Evolutionary conservation across 2,888 invertebrate species (phyloP).

Genomic region (Tetrapedia diversipes): DNA sequence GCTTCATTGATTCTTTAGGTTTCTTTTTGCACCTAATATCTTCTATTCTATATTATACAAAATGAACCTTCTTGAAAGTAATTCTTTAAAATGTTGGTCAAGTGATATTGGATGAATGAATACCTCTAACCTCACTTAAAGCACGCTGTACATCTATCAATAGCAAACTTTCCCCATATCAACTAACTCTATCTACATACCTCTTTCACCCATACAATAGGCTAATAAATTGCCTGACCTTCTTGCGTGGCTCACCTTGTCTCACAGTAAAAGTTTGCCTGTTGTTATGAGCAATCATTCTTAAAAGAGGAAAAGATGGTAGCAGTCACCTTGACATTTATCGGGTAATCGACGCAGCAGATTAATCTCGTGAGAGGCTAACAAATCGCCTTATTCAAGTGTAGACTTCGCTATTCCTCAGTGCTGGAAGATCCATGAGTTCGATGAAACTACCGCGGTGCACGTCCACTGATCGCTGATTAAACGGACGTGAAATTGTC

Average conservation of each 20-base stretch:
- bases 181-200: neutral
- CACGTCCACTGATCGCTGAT: slow-evolving; percentile 28
- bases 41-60: no score
- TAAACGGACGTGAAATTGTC: slow-evolving; percentile 55
- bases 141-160: neutral
- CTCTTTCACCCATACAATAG: neutral
- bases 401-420: neutral
- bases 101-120: no score
- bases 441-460: neutral
- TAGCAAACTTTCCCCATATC: neutral
- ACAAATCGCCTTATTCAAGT: slow-evolving; percentile 4
- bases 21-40: no score
- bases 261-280: neutral
- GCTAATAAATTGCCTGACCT: neutral
- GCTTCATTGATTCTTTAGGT: no score
- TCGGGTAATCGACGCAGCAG: neutral
- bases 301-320: neutral
- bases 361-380: neutral
- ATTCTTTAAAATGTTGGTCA: no score
- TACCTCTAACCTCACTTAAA: no score
- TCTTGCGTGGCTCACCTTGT: neutral
- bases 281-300: neutral
- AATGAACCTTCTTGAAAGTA: no score
- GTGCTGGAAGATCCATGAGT: neutral
- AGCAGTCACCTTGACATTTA: slow-evolving; percentile 33